These are phyloP conservation scores for Allacma fusca DNA, from an alignment of 2,888 invertebrate species.

Conservation along the genomic window DNA sequence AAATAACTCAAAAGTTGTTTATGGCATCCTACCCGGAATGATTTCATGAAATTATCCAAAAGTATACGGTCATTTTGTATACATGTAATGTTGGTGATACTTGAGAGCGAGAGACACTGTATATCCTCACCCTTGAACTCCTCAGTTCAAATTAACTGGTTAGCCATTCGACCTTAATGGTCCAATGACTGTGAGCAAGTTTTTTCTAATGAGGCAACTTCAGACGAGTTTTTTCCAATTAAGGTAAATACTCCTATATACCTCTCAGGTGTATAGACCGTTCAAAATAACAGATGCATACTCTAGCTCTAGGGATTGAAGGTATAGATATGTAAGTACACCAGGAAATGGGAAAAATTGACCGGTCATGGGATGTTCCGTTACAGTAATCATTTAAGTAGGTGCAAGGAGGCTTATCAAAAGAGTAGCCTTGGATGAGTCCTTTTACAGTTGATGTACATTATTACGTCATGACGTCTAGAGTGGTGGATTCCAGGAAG, in stretches of 20 bases:
- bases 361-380: not conserved
- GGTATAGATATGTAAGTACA: not conserved
- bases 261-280: no score
- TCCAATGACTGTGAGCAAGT: constrained; percentile 2
- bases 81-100: no score
- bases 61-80: not conserved
- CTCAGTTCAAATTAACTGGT: not conserved
- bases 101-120: not conserved
- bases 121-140: not conserved
- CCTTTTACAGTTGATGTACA: not conserved
- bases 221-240: no score
- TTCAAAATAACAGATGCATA: no score
- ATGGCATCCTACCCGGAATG: not conserved
- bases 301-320: no score
- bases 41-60: not conserved
- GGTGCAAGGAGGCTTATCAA: not conserved
- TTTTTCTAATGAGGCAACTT: not conserved
- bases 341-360: constrained; percentile 1
- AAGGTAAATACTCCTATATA: no score
- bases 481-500: not conserved
- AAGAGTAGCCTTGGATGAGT: not conserved
- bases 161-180: not conserved
- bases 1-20: not conserved
- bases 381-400: not conserved
- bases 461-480: not conserved